Evolutionary conservation across 2,113 vertebrate genomes (phyloP).

Genomic region (Anthoscopus minutus): DNA sequence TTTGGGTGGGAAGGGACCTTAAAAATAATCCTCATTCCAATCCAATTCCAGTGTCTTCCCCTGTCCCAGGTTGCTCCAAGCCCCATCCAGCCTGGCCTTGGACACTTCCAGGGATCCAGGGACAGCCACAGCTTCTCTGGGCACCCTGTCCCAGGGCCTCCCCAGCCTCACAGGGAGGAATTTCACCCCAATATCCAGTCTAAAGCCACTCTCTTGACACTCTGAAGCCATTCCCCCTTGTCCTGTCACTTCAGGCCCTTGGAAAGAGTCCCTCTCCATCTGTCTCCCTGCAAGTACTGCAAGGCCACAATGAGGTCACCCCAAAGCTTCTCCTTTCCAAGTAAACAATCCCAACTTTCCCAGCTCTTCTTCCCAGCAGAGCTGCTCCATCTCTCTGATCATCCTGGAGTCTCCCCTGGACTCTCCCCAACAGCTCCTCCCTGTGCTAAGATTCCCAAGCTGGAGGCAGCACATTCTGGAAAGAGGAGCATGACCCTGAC

Average conservation of each 20-base stretch:
- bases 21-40: not conserved
- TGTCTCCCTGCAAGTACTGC: not conserved
- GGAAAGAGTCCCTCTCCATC: not conserved
- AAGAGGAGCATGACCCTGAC: not conserved
- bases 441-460: not conserved
- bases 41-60: not conserved
- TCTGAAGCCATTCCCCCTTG: not conserved
- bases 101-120: not conserved
- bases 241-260: not conserved
- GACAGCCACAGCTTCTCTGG: not conserved
- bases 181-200: not conserved
- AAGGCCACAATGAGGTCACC: not conserved
- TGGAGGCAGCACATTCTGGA: not conserved
- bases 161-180: not conserved
- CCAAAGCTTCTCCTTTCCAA: not conserved
- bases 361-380: not conserved
- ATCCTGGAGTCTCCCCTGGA: not conserved
- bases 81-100: no score
- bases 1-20: not conserved
- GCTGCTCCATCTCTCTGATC: not conserved
- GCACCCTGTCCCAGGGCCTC: not conserved
- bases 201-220: not conserved
- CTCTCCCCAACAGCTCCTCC: not conserved
- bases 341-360: not conserved
- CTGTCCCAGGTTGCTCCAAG: fast-evolving